These are phyloP conservation scores for Acheta domesticus DNA, from an alignment of 2,888 invertebrate genomes.

Conservation along the genomic window DNA sequence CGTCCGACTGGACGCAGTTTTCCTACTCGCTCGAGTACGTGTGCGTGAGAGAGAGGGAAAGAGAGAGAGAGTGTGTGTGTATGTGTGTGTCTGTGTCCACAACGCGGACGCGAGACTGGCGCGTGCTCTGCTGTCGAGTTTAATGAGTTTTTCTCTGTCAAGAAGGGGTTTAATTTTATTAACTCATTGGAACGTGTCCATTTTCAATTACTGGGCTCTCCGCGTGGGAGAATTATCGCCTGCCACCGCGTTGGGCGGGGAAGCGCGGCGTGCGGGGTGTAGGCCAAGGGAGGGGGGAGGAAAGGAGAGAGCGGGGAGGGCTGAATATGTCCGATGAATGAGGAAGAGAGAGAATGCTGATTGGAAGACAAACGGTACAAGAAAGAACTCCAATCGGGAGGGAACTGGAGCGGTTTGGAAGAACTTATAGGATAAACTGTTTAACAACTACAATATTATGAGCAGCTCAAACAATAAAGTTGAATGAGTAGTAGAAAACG, in stretches of 20 bases:
- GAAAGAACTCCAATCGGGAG: too few species aligned
- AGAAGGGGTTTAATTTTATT: conserved; percentile 9
- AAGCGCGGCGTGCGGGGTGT: background rate
- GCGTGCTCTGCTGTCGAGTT: background rate
- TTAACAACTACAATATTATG: too few species aligned
- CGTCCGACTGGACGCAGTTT: background rate
- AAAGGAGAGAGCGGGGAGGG: too few species aligned
- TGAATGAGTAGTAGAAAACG: too few species aligned
- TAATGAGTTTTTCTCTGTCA: conserved; percentile 18
- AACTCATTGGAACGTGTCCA: background rate
- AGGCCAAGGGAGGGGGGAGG: background rate
- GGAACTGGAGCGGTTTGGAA: too few species aligned
- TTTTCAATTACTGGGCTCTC: background rate
- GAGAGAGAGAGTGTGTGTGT: background rate
- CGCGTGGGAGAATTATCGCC: background rate
- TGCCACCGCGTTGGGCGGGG: background rate
- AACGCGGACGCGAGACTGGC: background rate
- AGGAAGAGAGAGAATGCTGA: too few species aligned
- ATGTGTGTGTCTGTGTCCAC: background rate
- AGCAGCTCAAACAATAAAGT: too few species aligned
- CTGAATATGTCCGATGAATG: too few species aligned
- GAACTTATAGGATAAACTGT: too few species aligned
- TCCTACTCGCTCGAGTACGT: background rate
- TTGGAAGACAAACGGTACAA: too few species aligned
- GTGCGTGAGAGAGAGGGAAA: too few species aligned